Evolutionary conservation across 2,888 invertebrate species (phyloP), one percentile per base, ranked within the genome.

Genomic region (Helobdella robusta): DNA sequence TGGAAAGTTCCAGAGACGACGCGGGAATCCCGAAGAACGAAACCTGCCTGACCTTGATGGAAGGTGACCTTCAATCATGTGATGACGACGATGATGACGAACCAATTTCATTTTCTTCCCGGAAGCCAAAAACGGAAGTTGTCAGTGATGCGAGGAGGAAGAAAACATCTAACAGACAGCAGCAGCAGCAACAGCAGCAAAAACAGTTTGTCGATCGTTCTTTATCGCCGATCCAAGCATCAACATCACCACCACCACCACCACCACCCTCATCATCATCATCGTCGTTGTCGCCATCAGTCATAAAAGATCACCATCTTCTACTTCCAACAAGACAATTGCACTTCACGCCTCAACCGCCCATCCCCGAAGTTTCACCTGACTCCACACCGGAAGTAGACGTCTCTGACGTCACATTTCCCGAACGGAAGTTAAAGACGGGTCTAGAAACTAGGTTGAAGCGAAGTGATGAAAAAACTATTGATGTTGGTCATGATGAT

Each of bases 1-100:
- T 60, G 15, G 65, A 60, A 32, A 60, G 25, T 11, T 23, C 18
- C 18, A 48, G 48, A 20, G 59, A 59, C 0, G n/a, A 46, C 11
- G 23, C 48, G 11, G 65, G 65, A 3, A 48, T 65, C 34, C 44
- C 60, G 6, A 65, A 65, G 15, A 65, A 65, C 35, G 65, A 65
- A 34, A 65, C 65, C 8, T 65, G 65, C 23, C 30, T 65, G 15
- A 65, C 65, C 4, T 40, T 65, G 11, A 52, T 65, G 60, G 63
- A 63, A 32, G 63, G 32, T 0, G 50, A 34, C 6, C 23, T 25
- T 15, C 59, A 48, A 1, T 50, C 52, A 32, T n/a, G n/a, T n/a
- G 28, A 52, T 2, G 60, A 59, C n/a, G 59, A 52, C 25, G 48
- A 59, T 6, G 30, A 36, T 35, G 36, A 20, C 11, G 44, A 44